Evolutionary conservation across 2,888 invertebrate species (phyloP).

Genomic region (Slavum lentiscoides): DNA sequence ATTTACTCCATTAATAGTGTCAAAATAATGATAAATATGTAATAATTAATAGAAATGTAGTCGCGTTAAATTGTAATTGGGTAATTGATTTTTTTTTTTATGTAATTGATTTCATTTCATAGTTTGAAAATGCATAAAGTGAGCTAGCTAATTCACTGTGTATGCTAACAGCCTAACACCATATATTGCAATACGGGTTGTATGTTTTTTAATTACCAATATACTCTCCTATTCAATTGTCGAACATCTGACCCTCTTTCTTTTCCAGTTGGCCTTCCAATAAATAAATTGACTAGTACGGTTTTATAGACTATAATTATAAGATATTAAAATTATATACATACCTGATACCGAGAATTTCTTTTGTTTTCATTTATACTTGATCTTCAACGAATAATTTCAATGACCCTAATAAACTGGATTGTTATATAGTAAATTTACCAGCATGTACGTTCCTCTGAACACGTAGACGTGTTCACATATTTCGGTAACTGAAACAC

Average conservation of each 20-base stretch:
- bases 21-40: no score
- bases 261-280: slow-evolving; percentile 9
- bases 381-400: neutral
- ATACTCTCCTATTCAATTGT: neutral
- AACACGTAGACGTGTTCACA: neutral
- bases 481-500: neutral
- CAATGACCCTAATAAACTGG: slow-evolving; percentile 8
- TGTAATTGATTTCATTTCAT: no score
- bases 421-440: neutral
- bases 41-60: no score
- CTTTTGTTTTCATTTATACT: neutral
- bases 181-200: neutral
- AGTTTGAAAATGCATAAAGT: no score
- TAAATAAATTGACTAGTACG: neutral
- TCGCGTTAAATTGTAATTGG: no score
- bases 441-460: neutral
- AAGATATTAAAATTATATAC: neutral
- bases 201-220: neutral
- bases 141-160: no score
- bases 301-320: neutral
- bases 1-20: no score
- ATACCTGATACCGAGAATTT: neutral
- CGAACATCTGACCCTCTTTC: slow-evolving; percentile 1
- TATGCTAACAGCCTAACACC: no score
- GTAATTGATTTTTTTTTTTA: no score